phyloP scores from a whole-genome alignment of 2,113 vertebrate species.

The Chloroceryle aenea region DNA sequence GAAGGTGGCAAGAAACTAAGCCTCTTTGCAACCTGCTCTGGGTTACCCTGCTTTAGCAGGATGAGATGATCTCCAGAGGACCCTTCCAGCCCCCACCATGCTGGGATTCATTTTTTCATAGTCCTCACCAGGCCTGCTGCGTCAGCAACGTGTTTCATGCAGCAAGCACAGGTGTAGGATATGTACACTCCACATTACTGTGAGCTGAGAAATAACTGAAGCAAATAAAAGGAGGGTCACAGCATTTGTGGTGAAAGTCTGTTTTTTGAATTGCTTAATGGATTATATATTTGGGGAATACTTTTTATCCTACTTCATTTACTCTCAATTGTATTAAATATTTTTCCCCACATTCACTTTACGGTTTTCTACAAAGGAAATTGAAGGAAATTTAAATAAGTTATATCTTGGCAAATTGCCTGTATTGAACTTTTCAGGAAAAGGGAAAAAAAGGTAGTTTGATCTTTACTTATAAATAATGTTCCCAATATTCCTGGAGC shows the following conservation, averaged over 20 bases:
- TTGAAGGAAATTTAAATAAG: background rate
- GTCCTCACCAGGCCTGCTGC: no score
- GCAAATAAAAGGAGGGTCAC: background rate
- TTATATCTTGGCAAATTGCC: background rate
- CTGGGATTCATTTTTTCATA: no score
- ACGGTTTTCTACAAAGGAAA: background rate
- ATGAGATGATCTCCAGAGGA: no score
- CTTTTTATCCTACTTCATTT: background rate
- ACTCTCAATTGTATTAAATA: background rate
- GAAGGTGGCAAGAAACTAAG: background rate
- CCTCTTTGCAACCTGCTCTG: no score
- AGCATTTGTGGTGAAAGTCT: background rate
- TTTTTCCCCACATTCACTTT: background rate
- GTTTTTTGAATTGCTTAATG: background rate
- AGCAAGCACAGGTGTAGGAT: background rate
- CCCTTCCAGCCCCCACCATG: no score
- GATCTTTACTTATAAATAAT: background rate
- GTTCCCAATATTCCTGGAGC: background rate
- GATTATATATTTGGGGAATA: background rate
- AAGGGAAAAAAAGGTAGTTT: background rate
- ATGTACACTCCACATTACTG: background rate
- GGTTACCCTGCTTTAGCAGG: no score
- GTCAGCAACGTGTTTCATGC: background rate
- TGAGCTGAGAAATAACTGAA: background rate
- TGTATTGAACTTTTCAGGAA: background rate